Evolutionary conservation across 2,113 vertebrate species (phyloP), one percentile per base, ranked within the genome.

Genomic region (Panthera leo): DNA sequence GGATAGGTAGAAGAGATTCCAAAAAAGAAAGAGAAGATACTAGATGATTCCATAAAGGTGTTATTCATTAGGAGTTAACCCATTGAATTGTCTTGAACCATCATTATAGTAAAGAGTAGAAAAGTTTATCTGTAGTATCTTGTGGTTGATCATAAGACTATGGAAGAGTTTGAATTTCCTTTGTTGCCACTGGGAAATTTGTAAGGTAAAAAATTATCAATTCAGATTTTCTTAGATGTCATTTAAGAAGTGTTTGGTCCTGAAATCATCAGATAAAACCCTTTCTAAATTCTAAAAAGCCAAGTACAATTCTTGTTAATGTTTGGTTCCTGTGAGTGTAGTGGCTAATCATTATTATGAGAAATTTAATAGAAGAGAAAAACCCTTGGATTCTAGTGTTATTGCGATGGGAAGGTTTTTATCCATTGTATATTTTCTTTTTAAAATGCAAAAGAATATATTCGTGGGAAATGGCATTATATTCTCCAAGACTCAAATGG

Each of bases 361-460:
- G 73, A 89, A 93, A 67, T 78, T 88, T 95, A 94, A 70, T 92
- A 9, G 88, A 65, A 71, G n/a, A 42, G 71, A 63, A 93, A 82
- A 14, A 8, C 15, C 34, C 36, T 89, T 92, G 19, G 13, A 61
- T 95, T 80, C 42, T 75, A 92, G 45, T 85, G n/a, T 63, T 94
- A 82, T 75, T 95, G 7, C 27, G 68, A 21, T 84, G 45, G 31
- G 27, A 95, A 89, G 14, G 18, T 63, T 67, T 94, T 93, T 63
- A 88, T 89, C 34, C 7, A 25, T 21, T 93, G 93, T 67, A 34
- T 39, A 45, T 78, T 96, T 92, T 92, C 73, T 93, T 84, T 75
- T 48, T 90, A 55, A 95, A 89, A 68, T 61, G 61, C 8, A 68
- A 42, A 55, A 55, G 5, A 92, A 34, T 53, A 29, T 16, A 76